Base-by-base conservation (phyloP, 92 coral and sea anemone genomes). In the Palythoa caribaeorum region DNA sequence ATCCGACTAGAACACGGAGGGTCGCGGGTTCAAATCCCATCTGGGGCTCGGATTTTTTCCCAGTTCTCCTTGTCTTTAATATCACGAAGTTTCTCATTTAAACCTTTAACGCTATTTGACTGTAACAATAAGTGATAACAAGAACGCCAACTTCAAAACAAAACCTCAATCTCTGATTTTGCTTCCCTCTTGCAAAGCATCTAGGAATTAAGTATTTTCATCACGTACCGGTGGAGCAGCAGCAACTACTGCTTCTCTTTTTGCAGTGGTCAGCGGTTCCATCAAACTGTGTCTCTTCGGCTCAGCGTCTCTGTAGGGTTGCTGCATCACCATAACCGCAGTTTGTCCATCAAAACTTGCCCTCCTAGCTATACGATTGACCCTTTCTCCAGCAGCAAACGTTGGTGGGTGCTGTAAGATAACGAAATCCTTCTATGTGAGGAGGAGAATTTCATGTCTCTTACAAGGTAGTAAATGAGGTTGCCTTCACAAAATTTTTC, bases 231-330 rank as follows among this genome's bases (percentile, higher is more conserved):
- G 83, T 19, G 79, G 73, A 6, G 91, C 87, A 38, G 88, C 79
- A 37, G 87, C 87, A 9, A 90, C 53, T 52, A 77, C 74, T 53
- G 95, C 89, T 16, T 95, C 94, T 21, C 77, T 76, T 76, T 87
- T 47, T 39, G 84, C 92, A 7, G 86, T 87, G 66, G 79, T 73
- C 51, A 94, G 92, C 15, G 96, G 98, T 71, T 95, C 98, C 96
- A 91, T 91, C 14, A 95, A 87, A 78, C 98, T 95, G 75, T 93
- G 98, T 20, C 98, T 87, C 86, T 94, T 94, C 6, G 92, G 94
- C 37, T 95, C 96, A 47, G 76, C 19, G 38, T 81, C 86, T 38
- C 59, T 66, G 76, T 39, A 81, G 13, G 86, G 86, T 35, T 81
- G 86, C 44, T 81, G 60, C 86, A 81, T 81, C 86, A 81, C 86